Base-by-base conservation (phyloP, 2,797 vertebrate species). In the Enteromius viviparus region DNA sequence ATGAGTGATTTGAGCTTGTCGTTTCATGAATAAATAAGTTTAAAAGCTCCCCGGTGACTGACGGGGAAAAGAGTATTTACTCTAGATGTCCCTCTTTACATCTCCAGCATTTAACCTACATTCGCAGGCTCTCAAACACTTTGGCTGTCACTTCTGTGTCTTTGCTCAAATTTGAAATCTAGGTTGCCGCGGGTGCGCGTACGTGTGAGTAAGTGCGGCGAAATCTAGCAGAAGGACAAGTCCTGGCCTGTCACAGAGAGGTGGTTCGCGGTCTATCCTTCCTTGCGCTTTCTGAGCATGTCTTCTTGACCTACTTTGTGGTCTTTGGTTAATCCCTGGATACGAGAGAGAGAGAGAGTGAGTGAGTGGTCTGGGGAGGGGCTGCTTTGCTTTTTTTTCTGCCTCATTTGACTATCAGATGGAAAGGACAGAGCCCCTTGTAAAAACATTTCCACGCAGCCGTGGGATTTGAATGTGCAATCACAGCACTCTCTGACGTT, bases 251-350 rank as follows among this genome's bases (percentile, higher is more conserved):
- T 51, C 75, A n/a, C 32, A 26, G 79, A 14, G n/a, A 84, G 64
- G 49, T 72, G 76, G 42, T 72, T 71, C 32, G 77, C 47, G 75
- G 21, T 65, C 74, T 60, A 51, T 70, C 69, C 45, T 80, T 19
- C 42, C 37, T 80, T 51, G 51, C 12, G 34, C 45, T 84, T 76
- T 84, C 91, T 90, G 88, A 89, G 88, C 89, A 88, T 89, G 89
- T 93, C 93, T 94, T 94, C 92, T 93, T 95, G 94, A 95, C 95
- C 94, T 94, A 95, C 89, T 95, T 95, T 92, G 90, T 93, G 91
- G 92, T 93, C 92, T 94, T 92, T 92, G 93, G 93, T 91, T 95
- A 94, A 95, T 94, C 93, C 93, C 91, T 82, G 88, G 32, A 23
- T 47, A 60, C 12, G 66, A 51, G 77, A 71, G 51, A 70, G 66